Evolutionary conservation across 2,797 vertebrate genomes (phyloP), one percentile per base, ranked within the genome.

Genomic region (Babyrousa celebensis): DNA sequence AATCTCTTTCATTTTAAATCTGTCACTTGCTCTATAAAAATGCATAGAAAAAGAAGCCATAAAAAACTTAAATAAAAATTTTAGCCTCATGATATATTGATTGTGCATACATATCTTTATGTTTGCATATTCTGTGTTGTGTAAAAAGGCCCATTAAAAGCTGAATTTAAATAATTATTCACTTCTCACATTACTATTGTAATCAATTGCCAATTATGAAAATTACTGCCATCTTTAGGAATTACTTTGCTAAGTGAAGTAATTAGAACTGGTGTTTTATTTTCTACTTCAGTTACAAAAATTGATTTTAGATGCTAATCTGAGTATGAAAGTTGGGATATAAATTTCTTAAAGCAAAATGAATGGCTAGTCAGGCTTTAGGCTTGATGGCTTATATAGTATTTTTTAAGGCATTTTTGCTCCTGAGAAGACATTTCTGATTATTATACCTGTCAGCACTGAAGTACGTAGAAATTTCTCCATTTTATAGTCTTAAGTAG

Each of bases 251-350:
- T 97, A 97, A 98, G 21, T 91, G 75, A 97, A 94, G 85, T 95
- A 94, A 98, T 98, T 97, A 98, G 96, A 98, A 96, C 92, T 96
- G 93, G 97, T 97, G 95, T 78, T 96, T 92, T 95, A 97, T 96
- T 97, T 95, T 96, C 92, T 94, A 85, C 67, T 94, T 93, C 95
- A 87, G 62, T 71, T 78, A 84, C 92, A 95, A 71, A 89, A 84
- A 89, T 85, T 87, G 80, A 92, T 93, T 97, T 97, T 85, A 85
- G 93, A 89, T 94, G 85, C 43, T 97, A 98, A 96, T 97, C 40
- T 17, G 62, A 56, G 20, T 95, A 72, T 95, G 85, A 0, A 0
- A 97, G 97, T 96, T 56, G 90, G 95, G 67, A 40, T 77, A 97
- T 86, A 95, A 96, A 97, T 95, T 96, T 83, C 75, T 96, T 86